Evolutionary conservation across 2,113 vertebrate species (phyloP).

Genomic region (Aspiorhynchus laticeps): DNA sequence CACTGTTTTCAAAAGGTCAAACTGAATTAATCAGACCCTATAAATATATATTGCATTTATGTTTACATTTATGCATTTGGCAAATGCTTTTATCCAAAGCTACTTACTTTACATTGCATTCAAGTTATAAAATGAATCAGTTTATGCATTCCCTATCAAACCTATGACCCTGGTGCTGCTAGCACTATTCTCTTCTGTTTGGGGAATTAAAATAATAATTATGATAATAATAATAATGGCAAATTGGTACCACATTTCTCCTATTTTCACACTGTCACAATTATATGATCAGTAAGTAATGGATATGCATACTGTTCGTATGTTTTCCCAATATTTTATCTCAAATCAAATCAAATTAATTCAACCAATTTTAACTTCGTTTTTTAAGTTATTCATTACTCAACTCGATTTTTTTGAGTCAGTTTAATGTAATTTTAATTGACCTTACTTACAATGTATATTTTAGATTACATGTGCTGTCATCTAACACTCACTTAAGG

Average conservation of each 20-base stretch:
- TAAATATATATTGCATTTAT: not conserved
- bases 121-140: not conserved
- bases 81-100: not conserved
- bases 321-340: no score
- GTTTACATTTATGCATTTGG: not conserved
- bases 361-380: no score
- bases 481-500: not conserved
- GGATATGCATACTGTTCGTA: no score
- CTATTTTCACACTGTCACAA: not conserved
- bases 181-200: not conserved
- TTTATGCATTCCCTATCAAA: not conserved
- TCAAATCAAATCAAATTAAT: no score
- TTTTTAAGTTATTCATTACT: no score
- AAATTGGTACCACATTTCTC: not conserved
- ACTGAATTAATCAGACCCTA: not conserved
- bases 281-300: no score
- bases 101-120: not conserved
- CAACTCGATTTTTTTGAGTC: no score
- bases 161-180: not conserved
- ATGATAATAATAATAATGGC: no score
- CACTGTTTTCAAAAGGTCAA: conserved; percentile 10
- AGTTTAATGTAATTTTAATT: no score
- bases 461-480: not conserved
- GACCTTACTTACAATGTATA: no score
- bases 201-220: not conserved